Base-by-base conservation (phyloP, 2,888 invertebrate species). In the Gastrophysa polygoni region DNA sequence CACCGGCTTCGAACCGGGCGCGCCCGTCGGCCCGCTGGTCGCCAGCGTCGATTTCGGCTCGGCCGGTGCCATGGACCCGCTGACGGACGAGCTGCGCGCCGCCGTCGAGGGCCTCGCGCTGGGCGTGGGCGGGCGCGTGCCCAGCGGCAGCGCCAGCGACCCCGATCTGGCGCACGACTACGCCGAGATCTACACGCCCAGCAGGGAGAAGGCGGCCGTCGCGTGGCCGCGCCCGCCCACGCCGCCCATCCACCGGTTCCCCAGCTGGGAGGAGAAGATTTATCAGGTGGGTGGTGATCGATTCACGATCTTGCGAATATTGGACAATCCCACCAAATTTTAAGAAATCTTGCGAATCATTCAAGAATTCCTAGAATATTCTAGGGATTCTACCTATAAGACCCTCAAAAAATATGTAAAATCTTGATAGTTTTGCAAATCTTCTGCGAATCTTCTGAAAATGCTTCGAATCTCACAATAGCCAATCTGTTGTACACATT, bases 131-230 rank as follows among this genome's bases (percentile, higher is more conserved):
- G 86, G 84, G 56, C 77, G 80, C 43, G 79, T 81, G 11, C 89
- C 89, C 29, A 88, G 88, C 64, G 88, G 88, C 66, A 87, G 86
- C 24, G 87, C 88, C 0, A 86, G 86, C 3, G 87, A 87, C 69
- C 87, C 87, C 1, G 90, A 90, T 70, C 83, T 86, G 59, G 88
- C 91, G 1, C 95, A 96, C 77, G 96, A 96, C 79, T 96, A 96
- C 77, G 95, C 95, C 0, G 95, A 96, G 83, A 95, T 96, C 68
- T 96, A 95, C 77, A 96, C 95, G 21, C 96, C 95, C 0, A 94
- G 93, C 72, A 88, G 93, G 78, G 95, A 82, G 60, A 79, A 81
- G 68, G 80, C 80, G 10, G 76, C 81, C 8, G 76, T 81, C 8
- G 76, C 81, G n/a, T 82, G 82, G 82, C 80, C 82, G n/a, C 76